A percentile compares a stretch with the other conserved stretches of the same genome.
These are phyloP conservation scores for Etheostoma spectabile DNA, from an alignment of 2,113 vertebrate species.

Conservation along the genomic window DNA sequence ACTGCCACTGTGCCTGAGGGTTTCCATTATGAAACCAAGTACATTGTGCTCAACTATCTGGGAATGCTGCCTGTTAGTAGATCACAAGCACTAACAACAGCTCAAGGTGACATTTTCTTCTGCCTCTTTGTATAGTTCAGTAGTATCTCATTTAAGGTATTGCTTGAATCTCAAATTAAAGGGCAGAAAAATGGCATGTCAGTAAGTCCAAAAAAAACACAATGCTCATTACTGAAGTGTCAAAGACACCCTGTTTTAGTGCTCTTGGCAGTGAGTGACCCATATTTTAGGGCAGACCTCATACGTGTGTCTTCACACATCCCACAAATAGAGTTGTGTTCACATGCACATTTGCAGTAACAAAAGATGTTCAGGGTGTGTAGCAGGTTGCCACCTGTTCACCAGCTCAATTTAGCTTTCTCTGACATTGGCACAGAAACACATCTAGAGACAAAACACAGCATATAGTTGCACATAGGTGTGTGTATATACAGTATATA, in stretches of 20 bases:
- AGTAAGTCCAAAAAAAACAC: background rate
- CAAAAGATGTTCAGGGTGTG: conserved; percentile 10
- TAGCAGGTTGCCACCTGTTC: conserved; percentile 52
- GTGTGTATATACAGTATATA: no score
- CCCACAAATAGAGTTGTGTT: conserved; percentile 30
- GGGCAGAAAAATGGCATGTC: background rate
- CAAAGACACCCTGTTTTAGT: background rate
- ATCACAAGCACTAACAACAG: conserved; percentile 60
- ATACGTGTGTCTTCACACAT: background rate
- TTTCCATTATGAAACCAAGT: conserved; percentile 96
- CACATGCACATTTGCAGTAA: background rate
- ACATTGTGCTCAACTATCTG: conserved; percentile 94
- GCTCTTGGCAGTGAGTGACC: background rate
- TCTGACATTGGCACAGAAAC: conserved; percentile 7
- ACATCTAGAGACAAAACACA: background rate
- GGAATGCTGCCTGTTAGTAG: conserved; percentile 84
- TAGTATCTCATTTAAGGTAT: background rate
- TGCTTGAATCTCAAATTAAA: background rate
- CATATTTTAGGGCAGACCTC: background rate
- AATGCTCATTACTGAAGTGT: background rate
- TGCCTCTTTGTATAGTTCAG: background rate
- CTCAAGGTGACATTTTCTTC: conserved; percentile 62
- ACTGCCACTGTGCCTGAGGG: conserved; percentile 87
- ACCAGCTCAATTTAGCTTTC: conserved; percentile 30
- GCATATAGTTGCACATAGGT: no score